Percentiles rank a stretch among this genome's conserved stretches.
phyloP scores from a whole-genome alignment of 2,113 vertebrate species.

The Myanophis thanlyinensis region DNA sequence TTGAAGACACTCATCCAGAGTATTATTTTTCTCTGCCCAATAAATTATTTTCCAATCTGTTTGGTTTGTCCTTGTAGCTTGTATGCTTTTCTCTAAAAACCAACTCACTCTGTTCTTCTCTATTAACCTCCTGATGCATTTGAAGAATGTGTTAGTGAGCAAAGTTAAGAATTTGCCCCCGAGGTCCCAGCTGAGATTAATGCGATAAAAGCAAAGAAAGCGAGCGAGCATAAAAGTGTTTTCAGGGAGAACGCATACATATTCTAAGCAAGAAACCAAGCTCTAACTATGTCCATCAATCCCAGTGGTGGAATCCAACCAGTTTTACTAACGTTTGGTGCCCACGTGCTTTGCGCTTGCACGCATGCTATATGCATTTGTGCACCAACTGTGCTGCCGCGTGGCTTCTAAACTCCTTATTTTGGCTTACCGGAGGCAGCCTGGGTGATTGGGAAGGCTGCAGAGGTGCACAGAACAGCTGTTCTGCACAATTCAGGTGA shows the following conservation, averaged over 20 bases:
- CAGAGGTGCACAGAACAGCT: too few species aligned
- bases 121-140: background rate
- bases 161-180: conserved; percentile 18
- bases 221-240: background rate
- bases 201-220: background rate
- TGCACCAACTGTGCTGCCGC: too few species aligned
- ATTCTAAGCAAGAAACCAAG: conserved; percentile 5
- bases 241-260: background rate
- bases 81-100: background rate
- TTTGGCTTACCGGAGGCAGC: too few species aligned
- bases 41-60: background rate
- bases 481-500: too few species aligned
- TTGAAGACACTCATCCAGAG: background rate
- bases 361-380: too few species aligned
- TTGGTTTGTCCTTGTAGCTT: background rate
- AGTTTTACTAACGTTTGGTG: too few species aligned
- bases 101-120: background rate
- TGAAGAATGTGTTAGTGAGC: background rate
- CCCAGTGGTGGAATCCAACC: background rate
- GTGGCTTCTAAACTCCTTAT: too few species aligned
- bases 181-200: conserved; percentile 1
- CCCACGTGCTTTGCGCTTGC: too few species aligned
- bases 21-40: background rate
- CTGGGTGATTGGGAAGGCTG: too few species aligned
- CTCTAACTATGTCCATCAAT: conserved; percentile 1